Evolutionary conservation across 1,140 invertebrate genomes (phyloP).

Genomic region (Lucilia sericata): DNA sequence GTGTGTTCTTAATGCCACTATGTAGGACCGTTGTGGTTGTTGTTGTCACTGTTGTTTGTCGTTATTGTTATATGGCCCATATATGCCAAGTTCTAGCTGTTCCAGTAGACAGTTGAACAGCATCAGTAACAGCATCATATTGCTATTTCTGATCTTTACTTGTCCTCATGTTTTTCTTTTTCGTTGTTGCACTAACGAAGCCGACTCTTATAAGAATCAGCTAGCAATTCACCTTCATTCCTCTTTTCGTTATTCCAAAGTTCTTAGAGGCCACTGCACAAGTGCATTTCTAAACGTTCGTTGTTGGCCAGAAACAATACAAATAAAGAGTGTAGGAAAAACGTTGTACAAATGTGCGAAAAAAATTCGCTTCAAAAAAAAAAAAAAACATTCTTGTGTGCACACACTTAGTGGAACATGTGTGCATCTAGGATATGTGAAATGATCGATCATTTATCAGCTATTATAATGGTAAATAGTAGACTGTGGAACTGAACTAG

Average conservation of each 20-base stretch:
- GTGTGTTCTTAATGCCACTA: neutral
- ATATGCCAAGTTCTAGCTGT: conserved; percentile 7
- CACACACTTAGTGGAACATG: neutral
- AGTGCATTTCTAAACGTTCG: conserved; percentile 20
- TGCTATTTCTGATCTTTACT: conserved; percentile 14
- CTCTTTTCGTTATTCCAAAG: neutral
- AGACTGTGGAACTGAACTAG: neutral
- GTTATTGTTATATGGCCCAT: conserved; percentile 25
- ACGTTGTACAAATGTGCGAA: conserved; percentile 4
- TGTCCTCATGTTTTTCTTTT: conserved; percentile 18
- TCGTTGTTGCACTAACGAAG: conserved; percentile 16
- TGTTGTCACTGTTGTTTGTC: conserved; percentile 23
- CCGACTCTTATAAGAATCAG: neutral
- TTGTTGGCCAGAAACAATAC: neutral
- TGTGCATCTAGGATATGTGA: neutral
- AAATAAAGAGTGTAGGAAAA: neutral
- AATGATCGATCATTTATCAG: conserved; percentile 23
- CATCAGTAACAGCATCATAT: conserved; percentile 27
- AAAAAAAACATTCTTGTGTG: conserved; percentile 18
- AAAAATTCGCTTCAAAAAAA: conserved; percentile 1
- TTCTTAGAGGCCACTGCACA: neutral
- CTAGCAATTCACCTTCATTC: neutral
- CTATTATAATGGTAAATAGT: neutral
- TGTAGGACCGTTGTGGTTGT: neutral
- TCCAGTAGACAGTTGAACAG: conserved; percentile 11